phyloP scores from a whole-genome alignment of 1,140 invertebrate species.

The Trialeurodes vaporariorum region DNA sequence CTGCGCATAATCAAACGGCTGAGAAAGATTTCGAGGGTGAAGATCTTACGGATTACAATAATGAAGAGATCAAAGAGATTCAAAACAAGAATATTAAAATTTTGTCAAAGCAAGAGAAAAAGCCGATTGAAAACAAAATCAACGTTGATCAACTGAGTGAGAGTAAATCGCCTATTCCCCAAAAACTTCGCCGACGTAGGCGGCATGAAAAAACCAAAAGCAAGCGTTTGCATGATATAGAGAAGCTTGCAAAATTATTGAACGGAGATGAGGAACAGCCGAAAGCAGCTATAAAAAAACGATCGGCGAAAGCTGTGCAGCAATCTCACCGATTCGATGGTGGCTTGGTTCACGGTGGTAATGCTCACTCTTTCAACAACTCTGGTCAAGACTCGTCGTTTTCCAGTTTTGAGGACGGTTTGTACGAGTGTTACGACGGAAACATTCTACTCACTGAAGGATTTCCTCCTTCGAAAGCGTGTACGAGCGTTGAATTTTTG shows the following conservation, averaged over 20 bases:
- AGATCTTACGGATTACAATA: constrained; percentile 32
- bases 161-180: not conserved
- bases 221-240: constrained; percentile 6
- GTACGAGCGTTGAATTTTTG: constrained; percentile 52
- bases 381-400: constrained; percentile 45
- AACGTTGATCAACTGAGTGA: not conserved
- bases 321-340: constrained; percentile 44
- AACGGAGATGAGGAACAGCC: not conserved
- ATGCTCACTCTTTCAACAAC: constrained; percentile 44
- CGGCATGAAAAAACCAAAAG: constrained; percentile 38
- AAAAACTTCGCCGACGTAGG: constrained; percentile 22
- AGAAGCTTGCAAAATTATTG: constrained; percentile 1
- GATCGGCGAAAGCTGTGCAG: constrained; percentile 34
- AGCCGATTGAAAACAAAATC: not conserved
- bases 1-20: constrained; percentile 26
- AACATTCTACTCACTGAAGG: constrained; percentile 53
- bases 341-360: constrained; percentile 60
- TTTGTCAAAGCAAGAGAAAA: not conserved
- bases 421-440: constrained; percentile 60
- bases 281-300: constrained; percentile 4
- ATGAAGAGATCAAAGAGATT: constrained; percentile 16
- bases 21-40: constrained; percentile 30
- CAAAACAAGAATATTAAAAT: constrained; percentile 8
- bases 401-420: constrained; percentile 62
- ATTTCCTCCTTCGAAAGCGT: constrained; percentile 51